Base-by-base conservation (phyloP, 2,797 vertebrate genomes). In the Sebastes trivittatus region DNA sequence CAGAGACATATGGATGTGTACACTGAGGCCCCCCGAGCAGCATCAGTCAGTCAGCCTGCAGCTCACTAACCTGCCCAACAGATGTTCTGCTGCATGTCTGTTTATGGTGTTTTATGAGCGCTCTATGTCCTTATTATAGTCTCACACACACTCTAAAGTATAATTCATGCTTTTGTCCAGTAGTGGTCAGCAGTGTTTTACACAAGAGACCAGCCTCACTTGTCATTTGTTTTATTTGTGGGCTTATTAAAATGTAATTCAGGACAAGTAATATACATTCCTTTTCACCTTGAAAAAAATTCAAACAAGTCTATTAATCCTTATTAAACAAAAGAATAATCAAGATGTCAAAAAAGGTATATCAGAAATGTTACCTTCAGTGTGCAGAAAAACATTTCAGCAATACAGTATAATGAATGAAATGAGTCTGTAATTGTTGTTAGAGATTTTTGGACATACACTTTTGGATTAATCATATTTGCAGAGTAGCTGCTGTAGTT, bases 1-100 rank as follows among this genome's bases (percentile, higher is more conserved):
- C 90, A 82, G 80, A 89, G 82, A 93, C 78, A 79, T 84, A 88
- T 87, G 88, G 72, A 80, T 91, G 91, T 90, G 82, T 89, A 89
- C 68, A 63, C 36, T 67, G 36, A 88, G 72, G 85, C 76, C 81
- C 81, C 83, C 36, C 72, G 2, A 74, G 49, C 81, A 76, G 77
- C 84, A 86, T 82, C 84, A 86, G 71, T 82, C 84, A 86, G 71
- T 87, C 75, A 68, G 84, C 79, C 82, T 82, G 82, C 71, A 87
- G 85, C 80, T 42, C 34, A 23, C 38, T 67, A 78, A 88, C 80
- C 87, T 73, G 86, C 86, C 68, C 38, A 78, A 61, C 86, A 89
- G 82, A 91, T 87, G 75, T 70, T 83, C 73, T 75, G 69, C 30
- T 89, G 49, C 84, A 88, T 80, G 88, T 83, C 87, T 87, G 88